Evolutionary conservation across 2,888 invertebrate genomes (phyloP).

Genomic region (Athalia circularis): DNA sequence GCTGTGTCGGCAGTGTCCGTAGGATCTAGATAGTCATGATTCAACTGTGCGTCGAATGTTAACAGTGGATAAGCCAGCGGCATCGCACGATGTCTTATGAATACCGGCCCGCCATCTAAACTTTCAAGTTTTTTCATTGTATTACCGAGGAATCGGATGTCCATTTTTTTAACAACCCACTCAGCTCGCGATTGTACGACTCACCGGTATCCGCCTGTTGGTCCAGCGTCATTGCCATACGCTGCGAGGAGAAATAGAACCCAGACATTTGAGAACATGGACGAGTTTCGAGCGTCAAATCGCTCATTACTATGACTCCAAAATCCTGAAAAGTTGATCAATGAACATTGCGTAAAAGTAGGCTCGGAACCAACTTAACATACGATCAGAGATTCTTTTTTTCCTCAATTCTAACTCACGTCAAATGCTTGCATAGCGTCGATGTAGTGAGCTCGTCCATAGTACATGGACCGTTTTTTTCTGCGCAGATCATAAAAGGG

Average conservation of each 20-base stretch:
- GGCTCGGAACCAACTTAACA: too few relatives aligned
- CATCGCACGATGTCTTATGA: slow-evolving; percentile 34
- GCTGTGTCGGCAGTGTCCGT: slow-evolving; percentile 58
- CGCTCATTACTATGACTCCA: slow-evolving; percentile 76
- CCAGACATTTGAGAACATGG: slow-evolving; percentile 71
- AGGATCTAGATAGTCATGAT: slow-evolving; percentile 66
- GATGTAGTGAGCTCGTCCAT: slow-evolving; percentile 66
- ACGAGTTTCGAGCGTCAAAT: slow-evolving; percentile 76
- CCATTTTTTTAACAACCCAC: neutral
- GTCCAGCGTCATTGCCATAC: slow-evolving; percentile 1
- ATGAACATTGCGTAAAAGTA: too few relatives aligned
- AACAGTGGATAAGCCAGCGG: slow-evolving; percentile 65
- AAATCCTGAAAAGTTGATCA: slow-evolving; percentile 73
- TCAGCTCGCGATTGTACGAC: slow-evolving; percentile 3
- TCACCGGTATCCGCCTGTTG: slow-evolving; percentile 30
- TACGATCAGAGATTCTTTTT: slow-evolving; percentile 26
- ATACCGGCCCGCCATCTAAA: slow-evolving; percentile 36
- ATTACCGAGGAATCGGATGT: slow-evolving; percentile 1
- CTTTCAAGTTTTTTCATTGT: slow-evolving; percentile 25
- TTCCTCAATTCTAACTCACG: slow-evolving; percentile 59
- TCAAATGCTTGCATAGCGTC: slow-evolving; percentile 73
- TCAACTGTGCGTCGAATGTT: slow-evolving; percentile 54
- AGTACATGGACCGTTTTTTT: slow-evolving; percentile 57
- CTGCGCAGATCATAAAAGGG: slow-evolving; percentile 55
- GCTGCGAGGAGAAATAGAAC: slow-evolving; percentile 14